Evolutionary conservation across 2,888 invertebrate species (phyloP).

Genomic region (Heliconius ethilla): DNA sequence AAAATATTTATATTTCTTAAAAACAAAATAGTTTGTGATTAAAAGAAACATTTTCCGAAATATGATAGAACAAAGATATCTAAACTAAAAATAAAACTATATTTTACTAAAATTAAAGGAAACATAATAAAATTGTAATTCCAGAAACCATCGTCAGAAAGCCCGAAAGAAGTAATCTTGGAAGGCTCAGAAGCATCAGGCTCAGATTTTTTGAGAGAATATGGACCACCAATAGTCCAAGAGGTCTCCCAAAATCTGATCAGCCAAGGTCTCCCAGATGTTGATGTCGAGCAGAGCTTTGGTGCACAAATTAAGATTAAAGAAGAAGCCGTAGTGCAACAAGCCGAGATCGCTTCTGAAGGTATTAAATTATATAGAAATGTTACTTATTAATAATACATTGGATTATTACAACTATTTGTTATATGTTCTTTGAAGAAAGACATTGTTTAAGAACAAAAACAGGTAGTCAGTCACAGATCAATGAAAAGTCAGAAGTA

Average conservation of each 20-base stretch:
- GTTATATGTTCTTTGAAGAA: no score
- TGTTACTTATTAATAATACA: not conserved
- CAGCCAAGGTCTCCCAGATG: conserved; percentile 65
- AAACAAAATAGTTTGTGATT: not conserved
- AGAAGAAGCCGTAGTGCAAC: conserved; percentile 26
- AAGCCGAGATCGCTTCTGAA: conserved; percentile 1
- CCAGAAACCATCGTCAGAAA: conserved; percentile 69
- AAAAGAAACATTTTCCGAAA: no score
- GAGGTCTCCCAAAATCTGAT: conserved; percentile 56
- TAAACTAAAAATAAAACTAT: not conserved
- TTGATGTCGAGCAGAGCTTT: conserved; percentile 62
- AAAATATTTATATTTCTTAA: conserved; percentile 30
- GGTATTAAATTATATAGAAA: conserved; percentile 1
- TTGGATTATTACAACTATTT: not conserved
- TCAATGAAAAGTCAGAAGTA: conserved; percentile 12
- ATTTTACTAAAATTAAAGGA: not conserved
- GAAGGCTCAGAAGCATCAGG: conserved; percentile 73
- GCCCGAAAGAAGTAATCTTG: conserved; percentile 68
- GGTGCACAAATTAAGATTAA: conserved; percentile 39
- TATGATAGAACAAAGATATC: no score
- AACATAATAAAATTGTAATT: not conserved
- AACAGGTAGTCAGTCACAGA: not conserved
- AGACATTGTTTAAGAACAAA: not conserved
- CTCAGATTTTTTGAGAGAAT: conserved; percentile 75
- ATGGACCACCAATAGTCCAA: conserved; percentile 72